Evolutionary conservation across 2,888 invertebrate species (phyloP).

Genomic region (Limnephilus auricula): DNA sequence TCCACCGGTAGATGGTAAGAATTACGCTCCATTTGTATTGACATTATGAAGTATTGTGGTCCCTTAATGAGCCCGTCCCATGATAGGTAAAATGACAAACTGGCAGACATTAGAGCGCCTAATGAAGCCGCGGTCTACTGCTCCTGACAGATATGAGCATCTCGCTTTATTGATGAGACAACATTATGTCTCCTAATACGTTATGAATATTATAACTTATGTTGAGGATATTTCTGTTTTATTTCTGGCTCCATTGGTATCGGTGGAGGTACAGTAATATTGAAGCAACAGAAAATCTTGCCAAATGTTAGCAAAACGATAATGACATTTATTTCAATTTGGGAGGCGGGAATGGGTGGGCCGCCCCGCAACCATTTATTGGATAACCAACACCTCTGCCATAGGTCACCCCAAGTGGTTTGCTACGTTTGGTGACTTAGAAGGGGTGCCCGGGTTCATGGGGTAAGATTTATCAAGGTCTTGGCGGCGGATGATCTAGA

Average conservation of each 20-base stretch:
- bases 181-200: background rate
- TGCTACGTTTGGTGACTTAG: too few relatives aligned
- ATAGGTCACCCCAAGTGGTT: too few relatives aligned
- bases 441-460: too few relatives aligned
- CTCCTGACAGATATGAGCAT: slow-evolving; percentile 39
- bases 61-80: slow-evolving; percentile 15
- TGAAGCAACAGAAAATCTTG: too few relatives aligned
- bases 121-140: slow-evolving; percentile 39
- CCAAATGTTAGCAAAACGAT: background rate
- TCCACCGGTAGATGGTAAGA: background rate
- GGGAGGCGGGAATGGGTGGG: too few relatives aligned
- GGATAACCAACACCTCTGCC: too few relatives aligned
- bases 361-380: too few relatives aligned
- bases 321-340: background rate
- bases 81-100: slow-evolving; percentile 42
- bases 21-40: slow-evolving; percentile 6
- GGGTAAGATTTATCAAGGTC: too few relatives aligned
- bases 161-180: slow-evolving; percentile 28
- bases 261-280: background rate
- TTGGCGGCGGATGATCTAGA: too few relatives aligned
- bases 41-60: slow-evolving; percentile 38
- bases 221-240: background rate
- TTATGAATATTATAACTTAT: background rate
- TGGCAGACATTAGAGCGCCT: slow-evolving; percentile 26
- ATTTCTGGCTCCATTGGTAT: background rate